phyloP scores from a whole-genome alignment of 2,888 invertebrate species.

The Polymixis lichenea region DNA sequence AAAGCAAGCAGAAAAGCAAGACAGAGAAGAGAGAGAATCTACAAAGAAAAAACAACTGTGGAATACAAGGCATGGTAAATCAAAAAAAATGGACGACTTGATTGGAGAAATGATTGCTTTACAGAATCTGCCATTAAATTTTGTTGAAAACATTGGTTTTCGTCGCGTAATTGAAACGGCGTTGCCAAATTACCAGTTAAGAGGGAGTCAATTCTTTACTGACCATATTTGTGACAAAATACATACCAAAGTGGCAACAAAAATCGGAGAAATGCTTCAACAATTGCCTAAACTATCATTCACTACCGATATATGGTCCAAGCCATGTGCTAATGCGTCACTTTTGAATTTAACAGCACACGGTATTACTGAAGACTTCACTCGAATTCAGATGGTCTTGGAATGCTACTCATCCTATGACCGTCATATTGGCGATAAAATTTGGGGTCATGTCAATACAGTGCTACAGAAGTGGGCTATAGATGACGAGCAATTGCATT shows the following conservation, averaged over 20 bases:
- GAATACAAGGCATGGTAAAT: neutral
- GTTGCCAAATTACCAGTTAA: slow-evolving; percentile 64
- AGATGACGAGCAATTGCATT: slow-evolving; percentile 13
- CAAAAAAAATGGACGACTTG: slow-evolving; percentile 56
- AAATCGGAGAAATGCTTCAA: slow-evolving; percentile 21
- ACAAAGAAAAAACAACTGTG: neutral
- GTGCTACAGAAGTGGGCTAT: slow-evolving; percentile 20
- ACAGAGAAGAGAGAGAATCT: too few relatives aligned
- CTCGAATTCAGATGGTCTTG: slow-evolving; percentile 56
- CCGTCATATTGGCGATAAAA: slow-evolving; percentile 17
- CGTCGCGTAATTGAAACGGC: slow-evolving; percentile 61
- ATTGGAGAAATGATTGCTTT: slow-evolving; percentile 68
- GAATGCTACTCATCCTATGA: slow-evolving; percentile 16
- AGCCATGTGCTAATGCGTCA: slow-evolving; percentile 20
- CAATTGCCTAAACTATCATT: slow-evolving; percentile 30
- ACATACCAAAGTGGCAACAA: neutral
- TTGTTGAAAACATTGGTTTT: slow-evolving; percentile 68
- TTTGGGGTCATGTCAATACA: slow-evolving; percentile 17
- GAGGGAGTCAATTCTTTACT: slow-evolving; percentile 43
- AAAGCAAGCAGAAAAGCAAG: neutral
- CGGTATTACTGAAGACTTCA: slow-evolving; percentile 63
- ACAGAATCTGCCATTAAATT: slow-evolving; percentile 65
- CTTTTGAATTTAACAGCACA: slow-evolving; percentile 47
- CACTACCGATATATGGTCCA: slow-evolving; percentile 7
- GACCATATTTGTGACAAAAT: slow-evolving; percentile 30